Conservation (phyloP, 2,113 vertebrate species). For the Poeciliopsis prolifica region DNA sequence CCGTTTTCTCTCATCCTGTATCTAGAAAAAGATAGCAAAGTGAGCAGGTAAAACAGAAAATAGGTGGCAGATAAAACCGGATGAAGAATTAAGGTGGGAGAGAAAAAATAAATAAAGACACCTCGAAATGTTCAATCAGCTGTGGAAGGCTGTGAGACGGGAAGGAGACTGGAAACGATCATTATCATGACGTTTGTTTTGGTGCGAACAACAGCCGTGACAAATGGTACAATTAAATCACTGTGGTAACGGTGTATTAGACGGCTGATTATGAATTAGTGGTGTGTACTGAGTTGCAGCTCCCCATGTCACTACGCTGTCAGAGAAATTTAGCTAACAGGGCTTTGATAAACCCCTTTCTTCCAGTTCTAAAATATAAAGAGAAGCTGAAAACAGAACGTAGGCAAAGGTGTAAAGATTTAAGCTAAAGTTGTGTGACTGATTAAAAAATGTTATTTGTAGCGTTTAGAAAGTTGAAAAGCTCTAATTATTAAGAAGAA, state of each 20-base stretch:
- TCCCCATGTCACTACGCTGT: constrained; percentile 69
- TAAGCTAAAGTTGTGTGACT: background rate
- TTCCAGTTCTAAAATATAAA: background rate
- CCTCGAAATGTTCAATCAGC: constrained; percentile 54
- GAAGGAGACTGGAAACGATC: constrained; percentile 66
- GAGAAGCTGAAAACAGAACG: background rate
- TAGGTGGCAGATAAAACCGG: constrained; percentile 43
- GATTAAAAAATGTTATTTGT: too few relatives aligned
- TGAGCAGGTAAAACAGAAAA: constrained; percentile 32
- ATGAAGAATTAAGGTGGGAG: constrained; percentile 52
- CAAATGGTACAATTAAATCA: constrained; percentile 82
- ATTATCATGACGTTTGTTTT: constrained; percentile 77
- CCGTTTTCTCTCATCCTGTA: constrained; percentile 25
- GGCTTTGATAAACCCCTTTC: constrained; percentile 32
- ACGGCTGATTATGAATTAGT: constrained; percentile 82
- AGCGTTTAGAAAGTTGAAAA: too few relatives aligned
- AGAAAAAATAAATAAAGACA: background rate
- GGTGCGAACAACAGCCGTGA: constrained; percentile 75
- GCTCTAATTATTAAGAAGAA: background rate
- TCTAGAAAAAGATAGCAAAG: constrained; percentile 14
- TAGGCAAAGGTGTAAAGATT: constrained; percentile 11
- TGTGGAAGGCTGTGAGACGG: constrained; percentile 56
- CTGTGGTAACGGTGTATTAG: constrained; percentile 74
- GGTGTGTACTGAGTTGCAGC: constrained; percentile 64
- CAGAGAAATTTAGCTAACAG: constrained; percentile 63